A percentile compares a stretch with the other conserved stretches of the same genome.
Evolutionary conservation across 2,797 vertebrate species (phyloP).

Genomic region (Tarsius wallacei): DNA sequence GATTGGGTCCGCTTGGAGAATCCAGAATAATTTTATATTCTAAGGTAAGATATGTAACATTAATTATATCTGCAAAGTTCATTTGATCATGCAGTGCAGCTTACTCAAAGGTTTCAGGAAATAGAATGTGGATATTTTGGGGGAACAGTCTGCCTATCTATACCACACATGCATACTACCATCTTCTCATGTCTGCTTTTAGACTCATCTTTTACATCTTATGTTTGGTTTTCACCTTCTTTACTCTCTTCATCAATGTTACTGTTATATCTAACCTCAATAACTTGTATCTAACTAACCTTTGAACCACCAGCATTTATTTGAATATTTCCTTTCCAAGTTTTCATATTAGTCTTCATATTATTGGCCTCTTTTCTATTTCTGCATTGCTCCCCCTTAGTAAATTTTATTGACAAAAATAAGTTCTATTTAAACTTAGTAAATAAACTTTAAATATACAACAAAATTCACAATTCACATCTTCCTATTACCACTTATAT

Average conservation of each 20-base stretch:
- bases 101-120: not conserved
- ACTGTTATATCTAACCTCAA: not conserved
- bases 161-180: not conserved
- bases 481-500: not conserved
- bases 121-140: not conserved
- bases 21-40: not conserved
- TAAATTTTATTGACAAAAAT: not conserved
- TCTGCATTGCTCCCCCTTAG: not conserved
- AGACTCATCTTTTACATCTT: not conserved
- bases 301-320: not conserved
- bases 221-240: not conserved
- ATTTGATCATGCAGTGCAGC: not conserved
- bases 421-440: not conserved
- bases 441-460: not conserved
- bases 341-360: not conserved
- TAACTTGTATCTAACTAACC: not conserved
- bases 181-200: not conserved
- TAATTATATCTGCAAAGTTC: not conserved
- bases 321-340: not conserved
- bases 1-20: not conserved
- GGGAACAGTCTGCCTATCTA: rapidly evolving
- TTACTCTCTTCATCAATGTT: not conserved
- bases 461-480: not conserved
- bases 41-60: not conserved
- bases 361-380: not conserved